Percentiles rank a stretch among this genome's conserved stretches.
Conservation (phyloP, 1,140 invertebrate genomes). For the Drosophila insularis region DNA sequence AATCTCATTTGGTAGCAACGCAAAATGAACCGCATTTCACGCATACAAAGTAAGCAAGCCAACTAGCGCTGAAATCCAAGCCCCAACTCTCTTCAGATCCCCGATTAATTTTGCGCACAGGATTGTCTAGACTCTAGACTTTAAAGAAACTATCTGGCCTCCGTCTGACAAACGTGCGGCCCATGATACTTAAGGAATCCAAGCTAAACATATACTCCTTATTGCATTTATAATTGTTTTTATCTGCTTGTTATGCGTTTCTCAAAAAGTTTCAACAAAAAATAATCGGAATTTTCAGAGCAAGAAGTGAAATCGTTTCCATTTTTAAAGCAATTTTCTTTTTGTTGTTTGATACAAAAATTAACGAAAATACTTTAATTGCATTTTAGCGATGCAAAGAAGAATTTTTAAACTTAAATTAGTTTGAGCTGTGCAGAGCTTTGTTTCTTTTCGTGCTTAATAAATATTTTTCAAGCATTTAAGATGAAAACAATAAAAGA, state of each 20-base stretch:
- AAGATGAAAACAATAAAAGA: not conserved
- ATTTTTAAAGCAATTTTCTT: not conserved
- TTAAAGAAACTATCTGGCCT: too few species aligned
- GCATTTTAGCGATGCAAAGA: slow-evolving; percentile 17
- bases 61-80: not conserved
- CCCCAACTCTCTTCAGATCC: not conserved
- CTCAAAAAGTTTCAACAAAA: not conserved
- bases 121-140: not conserved
- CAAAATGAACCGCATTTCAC: slow-evolving; percentile 42
- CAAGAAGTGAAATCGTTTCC: not conserved
- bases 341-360: slow-evolving; percentile 13
- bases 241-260: not conserved
- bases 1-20: slow-evolving; percentile 58
- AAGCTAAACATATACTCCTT: slow-evolving; percentile 1
- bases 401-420: not conserved
- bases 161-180: too few species aligned
- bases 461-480: not conserved
- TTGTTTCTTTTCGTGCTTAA: not conserved
- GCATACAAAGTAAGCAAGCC: slow-evolving; percentile 41
- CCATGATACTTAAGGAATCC: not conserved
- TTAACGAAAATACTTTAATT: slow-evolving; percentile 70
- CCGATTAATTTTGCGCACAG: not conserved
- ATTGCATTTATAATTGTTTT: slow-evolving; percentile 17
- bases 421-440: not conserved
- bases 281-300: not conserved